Conservation (phyloP, 2,797 vertebrate genomes). For the Dendrocincla fuliginosa region DNA sequence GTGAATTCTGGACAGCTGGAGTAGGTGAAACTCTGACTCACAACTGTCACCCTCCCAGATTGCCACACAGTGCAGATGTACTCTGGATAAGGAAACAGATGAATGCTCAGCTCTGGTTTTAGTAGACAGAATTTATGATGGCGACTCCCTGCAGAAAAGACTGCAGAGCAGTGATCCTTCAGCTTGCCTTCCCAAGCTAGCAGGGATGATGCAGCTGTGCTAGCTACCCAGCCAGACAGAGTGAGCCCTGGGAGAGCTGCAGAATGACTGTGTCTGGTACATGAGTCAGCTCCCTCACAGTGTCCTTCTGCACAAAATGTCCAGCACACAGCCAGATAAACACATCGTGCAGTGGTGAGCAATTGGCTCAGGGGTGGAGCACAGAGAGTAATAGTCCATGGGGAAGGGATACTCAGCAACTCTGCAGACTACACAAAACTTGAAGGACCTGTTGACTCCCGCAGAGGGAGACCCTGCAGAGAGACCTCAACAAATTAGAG, state of each 20-base stretch:
- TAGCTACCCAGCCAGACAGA: background rate
- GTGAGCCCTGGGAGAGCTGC: background rate
- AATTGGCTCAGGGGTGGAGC: background rate
- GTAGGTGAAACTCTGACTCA: background rate
- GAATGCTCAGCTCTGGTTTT: background rate
- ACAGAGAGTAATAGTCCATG: background rate
- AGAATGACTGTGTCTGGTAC: background rate
- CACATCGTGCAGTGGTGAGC: background rate
- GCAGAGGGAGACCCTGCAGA: background rate
- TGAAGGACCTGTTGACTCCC: background rate
- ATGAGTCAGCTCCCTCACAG: background rate
- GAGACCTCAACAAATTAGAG: background rate
- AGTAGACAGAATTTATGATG: background rate
- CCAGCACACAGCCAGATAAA: background rate
- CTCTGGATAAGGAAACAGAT: background rate
- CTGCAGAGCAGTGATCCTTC: background rate
- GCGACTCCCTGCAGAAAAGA: background rate
- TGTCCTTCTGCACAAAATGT: background rate
- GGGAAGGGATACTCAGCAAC: background rate
- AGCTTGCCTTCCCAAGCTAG: background rate
- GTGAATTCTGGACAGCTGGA: background rate
- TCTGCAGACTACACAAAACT: background rate
- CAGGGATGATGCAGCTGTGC: background rate
- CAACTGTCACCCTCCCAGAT: background rate
- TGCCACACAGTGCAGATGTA: background rate